Base-by-base conservation (phyloP, 2,797 vertebrate genomes). In the Coilia nasus region DNA sequence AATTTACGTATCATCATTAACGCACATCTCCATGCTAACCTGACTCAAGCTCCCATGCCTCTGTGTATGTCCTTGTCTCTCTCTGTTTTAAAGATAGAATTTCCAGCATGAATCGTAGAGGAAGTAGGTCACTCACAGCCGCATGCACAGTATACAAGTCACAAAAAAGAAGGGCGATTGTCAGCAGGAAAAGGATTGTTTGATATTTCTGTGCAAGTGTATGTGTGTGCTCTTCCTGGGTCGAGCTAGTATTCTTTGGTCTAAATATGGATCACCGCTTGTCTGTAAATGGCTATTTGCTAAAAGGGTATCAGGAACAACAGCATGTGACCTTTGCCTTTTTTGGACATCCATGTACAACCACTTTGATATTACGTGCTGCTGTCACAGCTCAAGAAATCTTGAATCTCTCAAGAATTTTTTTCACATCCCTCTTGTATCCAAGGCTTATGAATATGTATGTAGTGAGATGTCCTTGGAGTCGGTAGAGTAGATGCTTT, bases 171-270 rank as follows among this genome's bases (percentile, higher is more conserved):
- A 75, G 28, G 17, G 31, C 3, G 14, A 19, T 41, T 75, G 67
- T 75, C 67, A 75, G 67, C 67, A 75, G 67, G 14, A 75, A 75
- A 35, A 54, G 50, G 15, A 75, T 19, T 31, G 64, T 71, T 31
- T 75, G 67, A 75, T 75, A 15, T 35, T 6, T 75, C 28, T 71
- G 28, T 75, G 14, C 57, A n/a, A 11, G 35, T 41, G 23, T 28
- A 64, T 41, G 12, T 35, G 15, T 75, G 28, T 75, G 25, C 62
- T 15, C 67, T 19, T 75, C 67, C 67, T 17, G 3, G 28, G 28
- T 75, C 28, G 35, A 35, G 28, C 14, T 31, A 31, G 31, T 35
- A 17, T 75, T 35, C 14, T 19, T 31, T 19, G 5, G 6, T 17
- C 3, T 35, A 59, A 59, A 59, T 59, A n/a, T n/a, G 50, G 50